Base-by-base conservation (phyloP, 2,797 vertebrate genomes). In the Brotogeris chrysoptera region DNA sequence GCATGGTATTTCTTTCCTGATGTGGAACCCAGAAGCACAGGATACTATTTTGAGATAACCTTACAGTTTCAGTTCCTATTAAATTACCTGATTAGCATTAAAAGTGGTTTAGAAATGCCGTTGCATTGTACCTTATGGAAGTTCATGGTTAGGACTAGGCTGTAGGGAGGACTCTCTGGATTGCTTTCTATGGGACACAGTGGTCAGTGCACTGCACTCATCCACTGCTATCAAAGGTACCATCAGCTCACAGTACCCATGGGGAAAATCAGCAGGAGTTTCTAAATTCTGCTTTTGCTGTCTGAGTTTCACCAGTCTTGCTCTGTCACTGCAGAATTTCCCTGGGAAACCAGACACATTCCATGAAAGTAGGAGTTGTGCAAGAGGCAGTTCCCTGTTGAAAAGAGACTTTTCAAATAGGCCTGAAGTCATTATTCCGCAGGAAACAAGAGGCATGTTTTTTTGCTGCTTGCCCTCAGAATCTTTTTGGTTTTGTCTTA, bases 121-220 rank as follows among this genome's bases (percentile, higher is more conserved):
- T 30, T 80, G 30, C 18, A 12, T 36, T 70, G 53, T 39, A 8
- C 15, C 34, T 66, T 25, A 3, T 27, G 46, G 32, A 47, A 46
- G 36, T 10, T 24, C 3, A 1, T 32, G 53, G 12, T 49, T 59
- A 30, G 16, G 24, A 20, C 10, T 6, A 32, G 47, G 36, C 8
- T 80, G 5, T 3, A 8, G n/a, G 55, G 36, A 11, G 12, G n/a
- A n/a, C 46, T 78, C 21, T 28, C 8, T 77, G 69, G 8, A 5
- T 25, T 63, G 36, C 9, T 68, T 39, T 74, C 65, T 10, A 1
- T 30, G 69, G 5, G 25, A 20, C 15, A 5, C 11, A 2, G 16
- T 8, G 30, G 4, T 25, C 10, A 9, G 3, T 47, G 24, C 55
- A 4, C 49, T 1, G 1, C 39, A 28, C 12, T 57, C 4, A 10